Evolutionary conservation across 2,113 vertebrate species (phyloP), one percentile per base, ranked within the genome.

Genomic region (Bothrops jararaca): DNA sequence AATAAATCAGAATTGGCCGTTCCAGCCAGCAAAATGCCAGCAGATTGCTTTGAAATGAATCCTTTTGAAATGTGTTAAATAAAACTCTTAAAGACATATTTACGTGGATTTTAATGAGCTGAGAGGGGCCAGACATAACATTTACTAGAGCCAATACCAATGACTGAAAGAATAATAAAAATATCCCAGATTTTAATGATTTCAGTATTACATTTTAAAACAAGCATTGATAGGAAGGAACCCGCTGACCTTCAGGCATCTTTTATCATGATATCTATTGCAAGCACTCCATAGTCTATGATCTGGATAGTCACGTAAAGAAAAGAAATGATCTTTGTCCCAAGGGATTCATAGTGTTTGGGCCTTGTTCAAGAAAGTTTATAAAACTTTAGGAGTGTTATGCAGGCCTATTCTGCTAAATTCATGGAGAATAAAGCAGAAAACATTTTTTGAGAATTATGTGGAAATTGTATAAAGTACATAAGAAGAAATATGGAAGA

Each of bases 141-240:
- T n/a, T n/a, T 95, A 92, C 91, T 58, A 94, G 94, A 96, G 92
- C 95, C 57, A 58, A 58, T 58, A 96, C 95, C 94, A 97, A n/a
- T 91, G 94, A 86, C 97, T 97, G 80, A 96, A 96, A 54, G 95
- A 94, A 23, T 96, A 90, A 23, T 94, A 96, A 94, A 96, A 96
- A 52, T 96, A 93, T 95, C 95, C 94, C 56, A 96, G 95, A 48
- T 94, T 95, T 0, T 95, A 86, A 85, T 94, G 93, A 34, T 95
- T 94, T 0, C 93, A 93, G 45, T 93, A 29, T 94, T 93, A 93
- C 87, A 95, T 85, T 95, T 94, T 85, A 96, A 45, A 93, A 93
- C 93, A 93, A 94, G 93, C 93, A 0, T 34, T 96, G 91, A 92
- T 93, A 5, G 94, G 96, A 87, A 92, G 89, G 56, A 96, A 95